Base-by-base conservation (phyloP, 2,797 vertebrate species). In the Rhinella marina region DNA sequence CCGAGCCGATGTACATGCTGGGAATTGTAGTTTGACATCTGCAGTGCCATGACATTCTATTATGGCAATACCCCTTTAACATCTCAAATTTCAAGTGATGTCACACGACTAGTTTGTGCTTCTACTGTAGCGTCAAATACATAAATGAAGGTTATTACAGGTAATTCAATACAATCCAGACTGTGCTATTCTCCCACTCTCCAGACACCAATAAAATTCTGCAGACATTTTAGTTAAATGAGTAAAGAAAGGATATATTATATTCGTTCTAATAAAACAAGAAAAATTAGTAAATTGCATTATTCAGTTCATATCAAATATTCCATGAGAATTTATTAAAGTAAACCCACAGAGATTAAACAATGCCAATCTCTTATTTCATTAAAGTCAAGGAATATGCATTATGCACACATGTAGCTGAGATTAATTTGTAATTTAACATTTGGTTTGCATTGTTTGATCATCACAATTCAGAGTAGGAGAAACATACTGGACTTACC, bases 311-410 rank as follows among this genome's bases (percentile, higher is more conserved):
- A 85, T 81, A 66, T 54, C 50, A 59, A 66, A 54, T 62, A 82
- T 73, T 68, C 76, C 56, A 23, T 3, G 25, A 25, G 41, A 85
- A 27, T 88, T 21, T 68, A 29, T 61, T 32, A 80, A 5, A 41
- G 19, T 66, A 25, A 41, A n/a, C 32, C 41, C 32, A 19, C 16
- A 57, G 48, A 54, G 62, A 27, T 64, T 73, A 85, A 54, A 32
- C 68, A 85, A 81, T 62, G 85, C 57, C 68, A 81, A 48, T 76
- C 41, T 62, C 16, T 29, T 23, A 84, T 84, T 70, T 80, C 7
- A 81, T 14, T 68, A 54, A 61, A 73, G 61, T 62, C 4, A 48
- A 19, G 11, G 17, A 1, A 32, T 41, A 32, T 6, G 12, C 17
- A 1, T 3, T 41, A 70, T 16, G 16, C 9, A 68, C n/a, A 14